Evolutionary conservation across 2,888 invertebrate species (phyloP).

Genomic region (Drosophila setosimentum): DNA sequence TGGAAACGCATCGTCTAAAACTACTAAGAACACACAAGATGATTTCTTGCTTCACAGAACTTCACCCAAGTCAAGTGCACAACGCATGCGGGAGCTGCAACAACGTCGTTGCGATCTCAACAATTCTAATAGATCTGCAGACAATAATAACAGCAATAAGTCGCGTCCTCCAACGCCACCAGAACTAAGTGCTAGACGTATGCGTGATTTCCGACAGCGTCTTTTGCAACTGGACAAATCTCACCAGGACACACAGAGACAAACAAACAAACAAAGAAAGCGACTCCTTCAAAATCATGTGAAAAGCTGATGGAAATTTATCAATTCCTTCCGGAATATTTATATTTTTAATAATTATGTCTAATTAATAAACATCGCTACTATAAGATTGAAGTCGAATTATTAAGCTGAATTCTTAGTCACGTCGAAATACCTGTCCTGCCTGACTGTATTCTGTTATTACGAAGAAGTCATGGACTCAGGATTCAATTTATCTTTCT

Average conservation of each 20-base stretch:
- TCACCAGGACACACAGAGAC: background rate
- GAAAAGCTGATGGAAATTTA: background rate
- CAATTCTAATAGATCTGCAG: background rate
- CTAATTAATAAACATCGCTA: background rate
- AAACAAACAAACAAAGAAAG: background rate
- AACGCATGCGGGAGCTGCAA: no score
- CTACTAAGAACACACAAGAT: background rate
- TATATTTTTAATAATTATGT: background rate
- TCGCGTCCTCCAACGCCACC: slow-evolving; percentile 4
- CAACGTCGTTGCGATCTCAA: no score
- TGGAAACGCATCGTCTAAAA: background rate
- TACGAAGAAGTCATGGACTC: no score
- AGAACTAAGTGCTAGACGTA: background rate
- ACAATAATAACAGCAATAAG: background rate
- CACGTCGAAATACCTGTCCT: background rate
- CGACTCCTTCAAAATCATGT: background rate
- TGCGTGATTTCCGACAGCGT: slow-evolving; percentile 17
- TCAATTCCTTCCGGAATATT: background rate
- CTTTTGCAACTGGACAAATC: slow-evolving; percentile 7
- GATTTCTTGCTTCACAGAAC: no score
- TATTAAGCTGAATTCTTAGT: no score
- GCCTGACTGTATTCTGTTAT: background rate
- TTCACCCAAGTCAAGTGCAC: no score
- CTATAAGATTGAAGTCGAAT: no score
- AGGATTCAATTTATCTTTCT: no score